These are phyloP conservation scores for Eretmochelys imbricata DNA, from an alignment of 2,113 vertebrate genomes.

Conservation along the genomic window DNA sequence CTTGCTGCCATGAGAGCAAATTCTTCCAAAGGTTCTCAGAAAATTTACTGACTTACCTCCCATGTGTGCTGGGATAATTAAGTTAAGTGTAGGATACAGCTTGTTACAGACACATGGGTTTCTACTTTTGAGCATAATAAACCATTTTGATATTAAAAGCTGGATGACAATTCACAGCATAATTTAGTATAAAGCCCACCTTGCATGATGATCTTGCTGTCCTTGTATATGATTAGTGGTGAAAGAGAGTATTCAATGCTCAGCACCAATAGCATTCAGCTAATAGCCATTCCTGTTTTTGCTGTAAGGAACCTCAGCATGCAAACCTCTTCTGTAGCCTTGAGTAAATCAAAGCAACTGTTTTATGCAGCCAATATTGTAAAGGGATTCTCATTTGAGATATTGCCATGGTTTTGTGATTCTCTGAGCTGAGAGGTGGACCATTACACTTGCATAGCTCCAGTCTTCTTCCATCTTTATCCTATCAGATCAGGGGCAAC, in stretches of 20 bases:
- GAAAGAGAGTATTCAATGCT: background rate
- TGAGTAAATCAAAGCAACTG: constrained; percentile 37
- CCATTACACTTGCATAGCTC: background rate
- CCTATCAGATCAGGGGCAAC: background rate
- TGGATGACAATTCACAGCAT: background rate
- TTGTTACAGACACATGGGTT: constrained; percentile 30
- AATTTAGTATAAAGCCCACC: background rate
- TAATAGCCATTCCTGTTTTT: background rate
- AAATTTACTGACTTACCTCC: constrained; percentile 42
- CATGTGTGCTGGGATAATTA: constrained; percentile 54
- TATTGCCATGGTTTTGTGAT: constrained; percentile 24
- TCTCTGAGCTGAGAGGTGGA: background rate
- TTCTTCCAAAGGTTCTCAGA: constrained; percentile 42
- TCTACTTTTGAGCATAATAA: constrained; percentile 36
- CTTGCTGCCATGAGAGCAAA: background rate
- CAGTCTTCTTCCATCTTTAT: background rate
- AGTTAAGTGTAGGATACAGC: constrained; percentile 46
- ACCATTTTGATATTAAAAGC: constrained; percentile 43
- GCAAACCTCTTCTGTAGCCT: background rate
- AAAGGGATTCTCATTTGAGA: constrained; percentile 8
- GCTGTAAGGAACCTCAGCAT: constrained; percentile 2
- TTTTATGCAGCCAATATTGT: constrained; percentile 24
- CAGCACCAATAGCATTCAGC: background rate
- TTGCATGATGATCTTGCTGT: background rate
- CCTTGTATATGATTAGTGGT: background rate